These are phyloP conservation scores for Barnardius zonarius DNA, from an alignment of 2,113 vertebrate species.

Conservation along the genomic window DNA sequence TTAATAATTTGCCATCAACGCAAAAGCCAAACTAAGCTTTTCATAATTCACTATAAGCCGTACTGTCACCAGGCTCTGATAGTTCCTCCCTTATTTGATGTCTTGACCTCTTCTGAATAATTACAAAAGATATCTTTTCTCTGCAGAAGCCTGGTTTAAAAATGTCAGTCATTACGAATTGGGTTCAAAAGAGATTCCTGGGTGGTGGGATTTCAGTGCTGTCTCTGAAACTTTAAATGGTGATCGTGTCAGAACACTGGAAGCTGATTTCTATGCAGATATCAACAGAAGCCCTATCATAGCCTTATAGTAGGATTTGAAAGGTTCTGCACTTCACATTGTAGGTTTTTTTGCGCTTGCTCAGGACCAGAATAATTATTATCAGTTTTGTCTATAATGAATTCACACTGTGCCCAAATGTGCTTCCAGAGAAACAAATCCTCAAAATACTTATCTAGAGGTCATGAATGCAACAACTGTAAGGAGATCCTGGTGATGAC, in stretches of 20 bases:
- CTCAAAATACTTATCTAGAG: neutral
- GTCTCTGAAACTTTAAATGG: neutral
- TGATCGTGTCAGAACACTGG: neutral
- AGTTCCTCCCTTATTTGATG: neutral
- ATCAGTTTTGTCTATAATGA: neutral
- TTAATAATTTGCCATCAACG: neutral
- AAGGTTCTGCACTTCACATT: neutral
- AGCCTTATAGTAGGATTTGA: neutral
- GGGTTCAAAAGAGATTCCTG: neutral
- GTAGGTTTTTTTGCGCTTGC: neutral
- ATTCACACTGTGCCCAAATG: neutral
- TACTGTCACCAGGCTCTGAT: neutral
- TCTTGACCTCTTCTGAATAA: neutral
- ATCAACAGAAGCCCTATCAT: neutral
- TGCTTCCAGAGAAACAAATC: neutral
- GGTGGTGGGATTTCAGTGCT: neutral
- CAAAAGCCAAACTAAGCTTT: neutral
- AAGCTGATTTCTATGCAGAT: neutral
- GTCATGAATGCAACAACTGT: neutral
- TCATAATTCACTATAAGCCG: neutral
- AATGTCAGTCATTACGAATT: neutral
- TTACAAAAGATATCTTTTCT: neutral
- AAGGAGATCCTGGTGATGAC: neutral
- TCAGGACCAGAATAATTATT: neutral
- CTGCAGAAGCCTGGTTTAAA: neutral